Evolutionary conservation across 2,797 vertebrate genomes (phyloP).

Genomic region (Halcyon badia): DNA sequence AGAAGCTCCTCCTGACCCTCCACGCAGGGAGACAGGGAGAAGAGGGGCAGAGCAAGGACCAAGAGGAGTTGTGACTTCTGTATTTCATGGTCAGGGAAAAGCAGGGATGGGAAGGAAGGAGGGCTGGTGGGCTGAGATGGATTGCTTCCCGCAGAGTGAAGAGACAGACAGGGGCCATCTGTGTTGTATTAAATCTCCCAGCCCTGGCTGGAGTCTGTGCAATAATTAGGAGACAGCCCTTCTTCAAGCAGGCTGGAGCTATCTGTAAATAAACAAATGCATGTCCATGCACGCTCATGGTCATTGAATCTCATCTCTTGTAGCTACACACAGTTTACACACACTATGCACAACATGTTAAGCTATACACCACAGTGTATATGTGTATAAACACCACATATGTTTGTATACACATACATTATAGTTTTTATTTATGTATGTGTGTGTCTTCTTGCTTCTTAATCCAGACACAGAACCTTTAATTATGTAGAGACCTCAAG

Average conservation of each 20-base stretch:
- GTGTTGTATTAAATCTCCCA: not conserved
- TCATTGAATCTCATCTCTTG: not conserved
- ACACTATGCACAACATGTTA: rapidly evolving
- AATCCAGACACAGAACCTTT: not conserved
- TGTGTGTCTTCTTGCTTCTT: not conserved
- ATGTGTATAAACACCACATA: rapidly evolving
- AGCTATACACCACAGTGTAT: rapidly evolving
- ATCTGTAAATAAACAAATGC: not conserved
- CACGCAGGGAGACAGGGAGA: too few species aligned
- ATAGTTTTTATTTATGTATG: not conserved
- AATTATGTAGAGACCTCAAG: not conserved
- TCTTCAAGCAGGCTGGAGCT: not conserved
- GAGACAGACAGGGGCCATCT: not conserved
- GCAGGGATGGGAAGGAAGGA: not conserved
- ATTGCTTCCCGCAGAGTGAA: rapidly evolving
- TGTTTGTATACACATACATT: rapidly evolving
- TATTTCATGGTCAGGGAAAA: not conserved
- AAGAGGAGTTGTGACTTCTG: not conserved
- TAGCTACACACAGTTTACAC: not conserved
- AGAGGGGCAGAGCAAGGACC: not conserved
- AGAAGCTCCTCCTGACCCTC: not conserved
- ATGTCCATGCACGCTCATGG: rapidly evolving
- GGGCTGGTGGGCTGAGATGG: not conserved
- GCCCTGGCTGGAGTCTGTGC: not conserved
- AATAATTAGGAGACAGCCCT: not conserved